Evolutionary conservation across 2,797 vertebrate genomes (phyloP).

Genomic region (Choloepus didactylus): DNA sequence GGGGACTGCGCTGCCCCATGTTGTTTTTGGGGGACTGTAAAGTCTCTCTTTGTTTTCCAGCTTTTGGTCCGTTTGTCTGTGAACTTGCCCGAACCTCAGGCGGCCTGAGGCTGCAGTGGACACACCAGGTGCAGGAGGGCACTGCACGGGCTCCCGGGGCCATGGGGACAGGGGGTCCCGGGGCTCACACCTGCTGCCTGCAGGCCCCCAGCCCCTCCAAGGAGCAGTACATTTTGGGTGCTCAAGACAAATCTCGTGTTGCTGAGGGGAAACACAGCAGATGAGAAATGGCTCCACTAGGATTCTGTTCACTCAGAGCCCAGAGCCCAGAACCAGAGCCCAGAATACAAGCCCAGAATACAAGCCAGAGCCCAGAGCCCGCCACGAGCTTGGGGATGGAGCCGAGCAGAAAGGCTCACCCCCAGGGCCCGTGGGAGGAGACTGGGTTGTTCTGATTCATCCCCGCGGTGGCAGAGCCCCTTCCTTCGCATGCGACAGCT

Average conservation of each 20-base stretch:
- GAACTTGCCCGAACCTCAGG: not conserved
- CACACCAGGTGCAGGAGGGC: no score
- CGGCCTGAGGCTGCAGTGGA: accelerated
- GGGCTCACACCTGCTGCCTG: not conserved
- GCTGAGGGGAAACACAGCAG: not conserved
- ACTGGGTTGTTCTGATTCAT: no score
- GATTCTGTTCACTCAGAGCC: not conserved
- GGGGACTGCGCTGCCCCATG: not conserved
- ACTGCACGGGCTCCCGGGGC: not conserved
- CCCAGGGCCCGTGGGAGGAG: no score
- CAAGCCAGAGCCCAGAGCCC: no score
- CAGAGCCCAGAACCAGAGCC: no score
- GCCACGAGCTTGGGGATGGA: no score
- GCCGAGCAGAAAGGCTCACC: no score
- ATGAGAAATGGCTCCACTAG: not conserved
- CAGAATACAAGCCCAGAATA: no score
- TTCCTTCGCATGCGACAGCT: no score
- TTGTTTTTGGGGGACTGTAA: no score
- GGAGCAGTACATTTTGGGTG: not conserved
- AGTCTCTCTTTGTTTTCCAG: not conserved
- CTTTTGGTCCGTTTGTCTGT: accelerated
- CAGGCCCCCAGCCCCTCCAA: not conserved
- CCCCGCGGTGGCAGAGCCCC: no score
- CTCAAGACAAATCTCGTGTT: not conserved
- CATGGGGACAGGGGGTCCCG: not conserved